Percentiles rank a stretch among this genome's conserved stretches.
phyloP scores from a whole-genome alignment of 2,113 vertebrate species.

The human region DNA sequence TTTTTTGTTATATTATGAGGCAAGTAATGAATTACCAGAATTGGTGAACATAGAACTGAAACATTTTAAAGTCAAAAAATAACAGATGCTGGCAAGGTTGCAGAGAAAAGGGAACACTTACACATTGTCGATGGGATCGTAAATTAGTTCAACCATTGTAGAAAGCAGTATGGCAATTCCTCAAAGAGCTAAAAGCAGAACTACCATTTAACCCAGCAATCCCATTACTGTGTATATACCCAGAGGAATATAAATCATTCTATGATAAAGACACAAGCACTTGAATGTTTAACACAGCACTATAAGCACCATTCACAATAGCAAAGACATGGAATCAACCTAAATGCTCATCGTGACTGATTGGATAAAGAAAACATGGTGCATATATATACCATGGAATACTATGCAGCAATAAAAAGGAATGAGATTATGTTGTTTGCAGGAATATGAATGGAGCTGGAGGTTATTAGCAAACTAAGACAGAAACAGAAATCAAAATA shows the following conservation, averaged over 20 bases:
- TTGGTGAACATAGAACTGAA: neutral
- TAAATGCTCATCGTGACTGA: neutral
- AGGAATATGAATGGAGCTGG: no score
- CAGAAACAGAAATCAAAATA: neutral
- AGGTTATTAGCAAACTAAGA: neutral
- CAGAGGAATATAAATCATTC: neutral
- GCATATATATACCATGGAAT: neutral
- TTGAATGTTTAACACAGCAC: neutral
- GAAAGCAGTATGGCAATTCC: neutral
- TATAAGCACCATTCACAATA: neutral
- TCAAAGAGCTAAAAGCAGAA: neutral
- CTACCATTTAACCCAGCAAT: neutral
- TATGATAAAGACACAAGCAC: neutral
- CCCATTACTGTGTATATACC: neutral
- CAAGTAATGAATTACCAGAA: neutral
- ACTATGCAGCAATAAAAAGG: neutral
- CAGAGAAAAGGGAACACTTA: neutral
- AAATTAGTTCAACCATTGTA: neutral
- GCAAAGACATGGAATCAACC: neutral
- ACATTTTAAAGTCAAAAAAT: neutral
- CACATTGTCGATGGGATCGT: fast-evolving
- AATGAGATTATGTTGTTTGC: no score
- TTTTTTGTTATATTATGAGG: neutral
- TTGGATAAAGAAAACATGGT: neutral
- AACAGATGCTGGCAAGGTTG: neutral